phyloP scores from a whole-genome alignment of 92 coral and sea anemone species.

The Plumapathes pennacea region DNA sequence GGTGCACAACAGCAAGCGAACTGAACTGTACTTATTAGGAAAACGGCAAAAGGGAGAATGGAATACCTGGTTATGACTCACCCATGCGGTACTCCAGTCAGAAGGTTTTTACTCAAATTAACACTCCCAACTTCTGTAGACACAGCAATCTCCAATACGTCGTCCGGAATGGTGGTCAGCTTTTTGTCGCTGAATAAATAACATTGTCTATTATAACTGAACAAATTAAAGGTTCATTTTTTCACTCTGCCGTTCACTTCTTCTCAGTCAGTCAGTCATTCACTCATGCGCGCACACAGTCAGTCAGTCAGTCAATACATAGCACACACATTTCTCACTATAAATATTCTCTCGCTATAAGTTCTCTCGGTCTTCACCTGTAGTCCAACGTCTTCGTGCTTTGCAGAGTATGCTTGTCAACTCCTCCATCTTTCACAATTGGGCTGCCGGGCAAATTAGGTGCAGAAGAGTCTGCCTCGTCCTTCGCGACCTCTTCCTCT shows the following conservation, averaged over 20 bases:
- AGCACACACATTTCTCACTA: too few species aligned
- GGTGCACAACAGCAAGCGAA: too few species aligned
- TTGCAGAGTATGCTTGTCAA: conserved; percentile 70
- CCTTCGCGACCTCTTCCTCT: not conserved
- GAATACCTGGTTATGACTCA: not conserved
- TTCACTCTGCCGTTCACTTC: too few species aligned
- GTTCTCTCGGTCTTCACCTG: conserved; percentile 66
- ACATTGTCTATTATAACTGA: too few species aligned
- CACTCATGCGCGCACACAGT: too few species aligned
- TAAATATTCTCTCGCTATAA: too few species aligned
- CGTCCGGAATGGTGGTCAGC: conserved; percentile 63
- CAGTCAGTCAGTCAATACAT: too few species aligned
- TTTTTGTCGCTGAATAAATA: conserved; percentile 74
- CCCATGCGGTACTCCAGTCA: conserved; percentile 72
- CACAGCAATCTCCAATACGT: conserved; percentile 68
- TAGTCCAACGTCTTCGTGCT: conserved; percentile 73
- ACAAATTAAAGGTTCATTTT: too few species aligned
- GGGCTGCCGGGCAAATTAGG: not conserved
- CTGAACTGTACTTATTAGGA: not conserved
- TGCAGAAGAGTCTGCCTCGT: not conserved
- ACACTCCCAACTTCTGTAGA: conserved; percentile 65
- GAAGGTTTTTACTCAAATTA: conserved; percentile 77
- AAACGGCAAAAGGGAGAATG: not conserved
- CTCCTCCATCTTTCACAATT: conserved; percentile 18
- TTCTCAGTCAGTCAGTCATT: too few species aligned